Evolutionary conservation across 2,888 invertebrate species (phyloP).

Genomic region (Tethea ocularis): DNA sequence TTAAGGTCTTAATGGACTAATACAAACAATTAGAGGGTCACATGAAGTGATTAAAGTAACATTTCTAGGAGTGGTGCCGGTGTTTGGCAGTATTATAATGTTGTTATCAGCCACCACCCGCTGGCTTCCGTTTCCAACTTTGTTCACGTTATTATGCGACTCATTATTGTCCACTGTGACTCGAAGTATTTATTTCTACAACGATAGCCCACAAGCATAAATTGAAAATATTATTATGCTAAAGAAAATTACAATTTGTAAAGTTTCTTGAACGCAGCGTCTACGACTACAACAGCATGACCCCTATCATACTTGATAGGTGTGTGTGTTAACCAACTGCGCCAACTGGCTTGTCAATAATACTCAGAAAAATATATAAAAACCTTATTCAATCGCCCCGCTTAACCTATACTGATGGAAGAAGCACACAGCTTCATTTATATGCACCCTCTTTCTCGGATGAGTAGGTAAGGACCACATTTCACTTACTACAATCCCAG

Average conservation of each 20-base stretch:
- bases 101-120: slow-evolving; percentile 66
- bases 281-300: too few species aligned
- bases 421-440: slow-evolving; percentile 17
- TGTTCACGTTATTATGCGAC: neutral
- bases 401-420: neutral
- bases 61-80: slow-evolving; percentile 67
- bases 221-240: too few species aligned
- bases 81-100: slow-evolving; percentile 69
- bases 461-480: slow-evolving; percentile 21
- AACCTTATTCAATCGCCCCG: neutral
- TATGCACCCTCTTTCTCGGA: slow-evolving; percentile 21
- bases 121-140: slow-evolving; percentile 11
- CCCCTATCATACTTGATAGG: too few species aligned
- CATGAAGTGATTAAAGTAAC: slow-evolving; percentile 80
- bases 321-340: too few species aligned
- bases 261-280: too few species aligned
- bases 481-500: slow-evolving; percentile 28
- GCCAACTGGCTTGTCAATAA: too few species aligned
- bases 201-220: too few species aligned
- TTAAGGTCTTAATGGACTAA: slow-evolving; percentile 63
- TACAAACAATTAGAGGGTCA: slow-evolving; percentile 67
- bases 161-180: neutral
- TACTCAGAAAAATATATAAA: neutral
- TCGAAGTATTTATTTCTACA: too few species aligned
- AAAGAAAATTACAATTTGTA: too few species aligned